phyloP scores from a whole-genome alignment of 2,113 vertebrate species.

The Pontoporia blainvillei region DNA sequence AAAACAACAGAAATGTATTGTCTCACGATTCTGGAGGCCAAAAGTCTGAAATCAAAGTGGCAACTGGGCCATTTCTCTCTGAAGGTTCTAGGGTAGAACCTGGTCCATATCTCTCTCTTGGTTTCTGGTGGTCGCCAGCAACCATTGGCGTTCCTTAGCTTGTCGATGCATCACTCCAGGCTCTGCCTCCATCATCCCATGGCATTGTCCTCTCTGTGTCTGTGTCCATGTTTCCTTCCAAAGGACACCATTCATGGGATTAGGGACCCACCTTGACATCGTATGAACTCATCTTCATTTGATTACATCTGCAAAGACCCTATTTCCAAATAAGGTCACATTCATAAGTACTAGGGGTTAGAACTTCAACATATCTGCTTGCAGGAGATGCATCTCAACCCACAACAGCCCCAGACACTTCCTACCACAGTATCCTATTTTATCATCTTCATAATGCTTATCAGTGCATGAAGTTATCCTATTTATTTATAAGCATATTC shows the following conservation, averaged over 20 bases:
- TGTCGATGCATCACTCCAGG: not conserved
- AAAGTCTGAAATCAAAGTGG: not conserved
- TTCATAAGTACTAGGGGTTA: not conserved
- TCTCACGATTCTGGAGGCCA: not conserved
- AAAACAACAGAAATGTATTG: not conserved
- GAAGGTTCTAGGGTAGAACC: not conserved
- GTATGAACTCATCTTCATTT: not conserved
- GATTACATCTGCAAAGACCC: not conserved
- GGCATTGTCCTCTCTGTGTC: not conserved
- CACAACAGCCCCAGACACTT: not conserved
- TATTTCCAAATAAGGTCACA: not conserved
- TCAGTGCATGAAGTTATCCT: too few relatives aligned
- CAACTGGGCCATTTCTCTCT: not conserved
- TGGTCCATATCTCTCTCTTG: not conserved
- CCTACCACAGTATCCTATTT: not conserved
- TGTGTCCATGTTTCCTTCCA: rapidly evolving
- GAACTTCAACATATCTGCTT: not conserved
- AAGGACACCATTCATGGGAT: not conserved
- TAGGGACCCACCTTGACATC: not conserved
- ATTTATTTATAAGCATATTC: not conserved
- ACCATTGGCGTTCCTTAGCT: not conserved
- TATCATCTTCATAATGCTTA: not conserved
- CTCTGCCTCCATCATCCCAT: not conserved
- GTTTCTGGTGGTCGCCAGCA: too few relatives aligned
- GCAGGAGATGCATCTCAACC: not conserved